Base-by-base conservation (phyloP, 2,888 invertebrate genomes). In the Sinohyriopsis cumingii region DNA sequence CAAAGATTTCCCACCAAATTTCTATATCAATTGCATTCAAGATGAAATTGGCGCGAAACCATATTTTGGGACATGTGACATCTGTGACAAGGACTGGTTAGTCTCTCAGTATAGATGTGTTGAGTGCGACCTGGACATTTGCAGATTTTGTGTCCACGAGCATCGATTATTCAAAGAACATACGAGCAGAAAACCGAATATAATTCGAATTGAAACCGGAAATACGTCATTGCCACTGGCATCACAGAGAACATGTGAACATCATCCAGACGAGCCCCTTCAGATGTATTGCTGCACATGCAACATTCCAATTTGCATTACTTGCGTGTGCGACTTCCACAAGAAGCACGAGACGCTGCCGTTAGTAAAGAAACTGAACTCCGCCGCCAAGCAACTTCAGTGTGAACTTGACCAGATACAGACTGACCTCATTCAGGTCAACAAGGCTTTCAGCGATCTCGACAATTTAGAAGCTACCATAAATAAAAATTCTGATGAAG, bases 51-150 rank as follows among this genome's bases (percentile, higher is more conserved):
- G 85, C 5, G 75, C 80, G 0, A 76, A 78, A 66, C 76, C 80
- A 0, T 83, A 83, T 63, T 80, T 79, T 59, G 84, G 84, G 54
- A 77, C 75, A 5, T 86, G 86, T 71, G 82, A 85, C 68, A 75
- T 85, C 4, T 86, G 86, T 67, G 77, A 82, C 53, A 67, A 80
- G 55, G 81, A 83, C 54, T 82, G 82, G 81, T 66, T 84, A n/a
- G 73, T 80, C 55, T 82, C 84, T 9, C 84, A 86, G 72, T 86
- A 84, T 67, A 77, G 82, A 9, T 86, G 86, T 71, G 78, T 84
- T 5, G 84, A 85, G 66, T 86, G 86, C 76, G 84, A 86, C 68
- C 73, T 83, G 59, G 85, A 84, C 57, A 83, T 86, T 59, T 86
- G 86, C 64, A 76, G 80, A 67, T 86, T 85, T 68, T 86, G 86